Conservation (phyloP, 1,140 invertebrate species). For the Neodiprion virginianus region DNA sequence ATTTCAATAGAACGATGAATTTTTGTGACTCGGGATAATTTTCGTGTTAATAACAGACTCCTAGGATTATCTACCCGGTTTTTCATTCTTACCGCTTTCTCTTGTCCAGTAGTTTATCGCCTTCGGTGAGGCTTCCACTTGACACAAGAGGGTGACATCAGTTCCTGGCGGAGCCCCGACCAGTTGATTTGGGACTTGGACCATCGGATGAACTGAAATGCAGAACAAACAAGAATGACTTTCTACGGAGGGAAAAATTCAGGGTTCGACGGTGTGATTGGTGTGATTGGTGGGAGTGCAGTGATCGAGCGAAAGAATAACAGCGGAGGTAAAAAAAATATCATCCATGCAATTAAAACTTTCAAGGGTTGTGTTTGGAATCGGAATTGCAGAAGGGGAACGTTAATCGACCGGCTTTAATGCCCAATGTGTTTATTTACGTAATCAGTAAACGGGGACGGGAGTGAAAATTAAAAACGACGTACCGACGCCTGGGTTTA, state of each 20-base stretch:
- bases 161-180: conserved; percentile 81
- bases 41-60: no score
- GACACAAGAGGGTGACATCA: conserved; percentile 84
- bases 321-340: conserved; percentile 21
- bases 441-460: no score
- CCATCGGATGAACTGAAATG: conserved; percentile 80
- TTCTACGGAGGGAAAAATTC: conserved; percentile 10
- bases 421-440: no score
- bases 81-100: conserved; percentile 73
- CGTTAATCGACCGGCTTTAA: no score
- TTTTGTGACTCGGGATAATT: no score
- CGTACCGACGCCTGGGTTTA: no score
- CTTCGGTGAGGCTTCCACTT: conserved; percentile 85
- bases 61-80: background rate
- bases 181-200: conserved; percentile 84
- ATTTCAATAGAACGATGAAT: no score
- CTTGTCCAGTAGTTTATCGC: conserved; percentile 89
- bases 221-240: conserved; percentile 28
- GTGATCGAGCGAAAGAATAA: conserved; percentile 41
- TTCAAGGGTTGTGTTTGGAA: conserved; percentile 24
- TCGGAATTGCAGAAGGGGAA: no score
- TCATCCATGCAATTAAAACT: conserved; percentile 38
- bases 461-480: no score
- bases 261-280: background rate
- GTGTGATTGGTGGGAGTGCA: background rate